Percentiles rank a stretch among this genome's conserved stretches.
Evolutionary conservation across 2,113 vertebrate species (phyloP).

Genomic region (Dipodomys spectabilis): DNA sequence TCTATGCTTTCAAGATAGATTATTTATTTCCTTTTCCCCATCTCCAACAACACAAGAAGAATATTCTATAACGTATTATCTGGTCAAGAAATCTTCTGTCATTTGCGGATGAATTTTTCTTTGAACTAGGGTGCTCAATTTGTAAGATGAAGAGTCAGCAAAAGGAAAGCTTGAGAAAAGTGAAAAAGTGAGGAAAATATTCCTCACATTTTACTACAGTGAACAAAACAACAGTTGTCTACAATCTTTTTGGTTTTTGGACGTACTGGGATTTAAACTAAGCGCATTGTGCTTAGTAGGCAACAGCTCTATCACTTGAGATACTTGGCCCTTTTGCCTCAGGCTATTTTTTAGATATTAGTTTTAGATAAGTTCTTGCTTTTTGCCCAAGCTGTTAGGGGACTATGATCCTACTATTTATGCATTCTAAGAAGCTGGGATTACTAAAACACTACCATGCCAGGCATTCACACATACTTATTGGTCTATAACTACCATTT

Average conservation of each 20-base stretch:
- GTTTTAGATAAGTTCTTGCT: too few species aligned
- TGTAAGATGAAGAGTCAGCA: background rate
- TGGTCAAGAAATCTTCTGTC: background rate
- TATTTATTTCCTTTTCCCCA: background rate
- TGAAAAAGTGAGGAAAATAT: background rate
- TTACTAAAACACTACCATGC: too few species aligned
- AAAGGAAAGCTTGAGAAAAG: background rate
- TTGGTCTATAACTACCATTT: background rate
- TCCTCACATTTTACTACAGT: background rate
- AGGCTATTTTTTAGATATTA: too few species aligned
- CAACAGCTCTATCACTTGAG: too few species aligned
- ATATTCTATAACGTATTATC: background rate
- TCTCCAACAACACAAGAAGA: background rate
- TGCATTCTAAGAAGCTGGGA: too few species aligned
- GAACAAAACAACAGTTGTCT: background rate
- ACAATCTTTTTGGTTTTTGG: too few species aligned
- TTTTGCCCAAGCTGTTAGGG: too few species aligned
- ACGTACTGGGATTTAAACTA: too few species aligned
- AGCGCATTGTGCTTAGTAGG: too few species aligned
- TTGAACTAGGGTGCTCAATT: background rate
- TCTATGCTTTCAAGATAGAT: background rate
- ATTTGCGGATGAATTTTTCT: background rate
- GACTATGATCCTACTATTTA: too few species aligned
- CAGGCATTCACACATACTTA: background rate
- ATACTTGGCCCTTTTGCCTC: too few species aligned